Evolutionary conservation across 2,113 vertebrate genomes (phyloP).

Genomic region (Naja naja): DNA sequence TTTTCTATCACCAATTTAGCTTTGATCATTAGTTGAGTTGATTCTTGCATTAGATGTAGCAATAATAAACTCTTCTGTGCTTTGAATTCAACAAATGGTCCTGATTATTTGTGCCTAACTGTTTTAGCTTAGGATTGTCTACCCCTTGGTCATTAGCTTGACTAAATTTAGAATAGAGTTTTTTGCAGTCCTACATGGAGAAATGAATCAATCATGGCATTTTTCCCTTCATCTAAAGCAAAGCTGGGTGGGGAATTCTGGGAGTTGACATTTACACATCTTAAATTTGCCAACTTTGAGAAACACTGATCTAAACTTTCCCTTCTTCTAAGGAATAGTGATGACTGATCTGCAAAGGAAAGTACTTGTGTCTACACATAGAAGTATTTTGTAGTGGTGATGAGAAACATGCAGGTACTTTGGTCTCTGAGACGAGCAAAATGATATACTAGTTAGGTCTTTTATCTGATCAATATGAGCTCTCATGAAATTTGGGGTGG

Average conservation of each 20-base stretch:
- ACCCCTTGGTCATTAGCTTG: background rate
- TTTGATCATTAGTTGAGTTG: no score
- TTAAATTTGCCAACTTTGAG: background rate
- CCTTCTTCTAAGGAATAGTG: background rate
- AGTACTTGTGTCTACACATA: background rate
- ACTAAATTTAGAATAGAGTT: background rate
- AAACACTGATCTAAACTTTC: background rate
- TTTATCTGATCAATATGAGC: background rate
- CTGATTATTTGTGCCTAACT: no score
- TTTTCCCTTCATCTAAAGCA: background rate
- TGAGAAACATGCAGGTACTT: background rate
- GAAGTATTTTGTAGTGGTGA: background rate
- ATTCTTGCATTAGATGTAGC: no score
- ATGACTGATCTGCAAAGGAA: background rate
- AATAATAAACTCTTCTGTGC: no score
- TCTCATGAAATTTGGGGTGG: background rate
- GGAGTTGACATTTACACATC: background rate
- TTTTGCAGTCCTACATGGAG: background rate
- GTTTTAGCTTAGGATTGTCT: background rate
- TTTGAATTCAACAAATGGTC: no score
- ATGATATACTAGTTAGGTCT: background rate
- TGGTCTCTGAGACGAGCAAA: background rate
- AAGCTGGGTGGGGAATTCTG: background rate
- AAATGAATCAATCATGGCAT: background rate
- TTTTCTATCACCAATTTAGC: no score